phyloP scores from a whole-genome alignment of 2,113 vertebrate species.

The Ceyx melanurus region DNA sequence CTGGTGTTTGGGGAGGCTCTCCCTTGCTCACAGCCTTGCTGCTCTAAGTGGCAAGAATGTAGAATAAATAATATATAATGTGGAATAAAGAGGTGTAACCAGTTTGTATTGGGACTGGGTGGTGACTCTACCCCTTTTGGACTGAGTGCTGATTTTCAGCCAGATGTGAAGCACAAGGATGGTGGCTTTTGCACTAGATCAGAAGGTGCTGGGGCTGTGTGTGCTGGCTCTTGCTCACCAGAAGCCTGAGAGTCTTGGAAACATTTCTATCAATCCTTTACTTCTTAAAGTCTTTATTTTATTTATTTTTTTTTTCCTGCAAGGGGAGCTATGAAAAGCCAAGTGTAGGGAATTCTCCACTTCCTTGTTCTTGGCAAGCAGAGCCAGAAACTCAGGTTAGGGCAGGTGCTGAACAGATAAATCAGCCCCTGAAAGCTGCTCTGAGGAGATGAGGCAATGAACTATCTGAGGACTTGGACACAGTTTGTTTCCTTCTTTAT shows the following conservation, averaged over 20 bases:
- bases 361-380: background rate
- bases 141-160: background rate
- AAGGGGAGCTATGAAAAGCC: background rate
- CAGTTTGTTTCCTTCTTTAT: background rate
- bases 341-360: background rate
- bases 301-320: background rate
- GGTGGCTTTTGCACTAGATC: background rate
- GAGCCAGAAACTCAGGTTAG: conserved; percentile 30
- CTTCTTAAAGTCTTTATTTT: no score
- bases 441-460: background rate
- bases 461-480: background rate
- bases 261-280: background rate
- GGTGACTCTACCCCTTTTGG: background rate
- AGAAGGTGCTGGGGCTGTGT: background rate
- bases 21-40: no score
- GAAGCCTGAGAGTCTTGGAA: background rate
- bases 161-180: background rate
- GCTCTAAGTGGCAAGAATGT: no score
- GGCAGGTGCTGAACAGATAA: background rate
- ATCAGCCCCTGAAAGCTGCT: background rate
- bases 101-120: background rate
- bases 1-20: no score
- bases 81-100: background rate
- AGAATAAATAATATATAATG: no score
- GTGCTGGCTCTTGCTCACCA: background rate